Conservation (phyloP, 2,113 vertebrate genomes). For the Eudyptes chrysolophus region DNA sequence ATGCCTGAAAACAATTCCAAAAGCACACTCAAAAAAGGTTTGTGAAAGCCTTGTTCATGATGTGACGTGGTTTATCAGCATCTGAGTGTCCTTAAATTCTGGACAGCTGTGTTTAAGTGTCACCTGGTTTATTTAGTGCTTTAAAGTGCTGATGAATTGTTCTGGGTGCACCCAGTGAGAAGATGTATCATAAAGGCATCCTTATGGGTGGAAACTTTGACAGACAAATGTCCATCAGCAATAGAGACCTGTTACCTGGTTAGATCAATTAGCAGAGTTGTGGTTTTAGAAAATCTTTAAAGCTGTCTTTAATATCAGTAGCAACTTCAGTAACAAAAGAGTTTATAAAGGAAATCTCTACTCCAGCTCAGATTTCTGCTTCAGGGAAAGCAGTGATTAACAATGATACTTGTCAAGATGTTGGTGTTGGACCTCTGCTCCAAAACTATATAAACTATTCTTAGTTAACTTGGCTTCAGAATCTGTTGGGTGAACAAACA, state of each 20-base stretch:
- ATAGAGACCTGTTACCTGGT: not conserved
- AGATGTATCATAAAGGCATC: not conserved
- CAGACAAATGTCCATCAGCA: not conserved
- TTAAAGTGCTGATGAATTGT: not conserved
- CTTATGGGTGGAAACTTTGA: not conserved
- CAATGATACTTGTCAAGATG: not conserved
- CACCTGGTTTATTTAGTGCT: not conserved
- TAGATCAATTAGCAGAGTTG: not conserved
- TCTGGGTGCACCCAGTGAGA: not conserved
- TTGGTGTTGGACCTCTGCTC: not conserved
- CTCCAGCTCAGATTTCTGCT: not conserved
- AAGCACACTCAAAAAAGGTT: not conserved
- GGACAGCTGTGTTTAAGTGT: not conserved
- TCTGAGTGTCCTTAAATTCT: not conserved
- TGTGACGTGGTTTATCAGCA: not conserved
- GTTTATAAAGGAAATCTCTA: not conserved
- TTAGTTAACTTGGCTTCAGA: not conserved
- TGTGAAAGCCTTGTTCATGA: not conserved
- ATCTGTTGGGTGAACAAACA: not conserved
- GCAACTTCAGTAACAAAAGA: not conserved
- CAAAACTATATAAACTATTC: not conserved
- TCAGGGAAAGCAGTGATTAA: not conserved
- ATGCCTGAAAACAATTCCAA: not conserved
- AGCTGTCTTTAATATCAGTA: not conserved
- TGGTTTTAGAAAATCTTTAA: not conserved